A percentile compares a stretch with the other conserved stretches of the same genome.
Evolutionary conservation across 2,797 vertebrate genomes (phyloP).

Genomic region (Hybognathus amarus): DNA sequence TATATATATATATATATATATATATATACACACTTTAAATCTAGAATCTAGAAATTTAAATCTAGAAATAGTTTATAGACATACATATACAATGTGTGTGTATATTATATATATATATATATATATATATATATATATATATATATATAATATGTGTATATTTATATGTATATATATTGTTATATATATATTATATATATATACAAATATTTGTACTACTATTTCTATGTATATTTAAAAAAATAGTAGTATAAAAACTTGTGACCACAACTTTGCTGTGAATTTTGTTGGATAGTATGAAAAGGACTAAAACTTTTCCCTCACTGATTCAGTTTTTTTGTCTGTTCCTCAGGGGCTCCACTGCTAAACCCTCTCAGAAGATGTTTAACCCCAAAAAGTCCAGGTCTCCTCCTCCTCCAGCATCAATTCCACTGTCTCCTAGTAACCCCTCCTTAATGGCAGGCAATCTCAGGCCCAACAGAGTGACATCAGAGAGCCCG

Average conservation of each 20-base stretch:
- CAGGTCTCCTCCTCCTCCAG: slow-evolving; percentile 73
- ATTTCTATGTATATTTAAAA: too few relatives aligned
- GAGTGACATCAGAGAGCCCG: slow-evolving; percentile 71
- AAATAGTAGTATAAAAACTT: neutral
- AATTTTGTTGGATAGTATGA: neutral
- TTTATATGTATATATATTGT: too few relatives aligned
- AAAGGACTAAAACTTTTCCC: neutral
- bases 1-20: too few relatives aligned
- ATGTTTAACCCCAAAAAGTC: slow-evolving; percentile 78
- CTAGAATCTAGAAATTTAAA: too few relatives aligned
- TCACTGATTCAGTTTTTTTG: neutral
- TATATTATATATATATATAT: too few relatives aligned
- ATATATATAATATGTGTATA: too few relatives aligned
- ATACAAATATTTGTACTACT: too few relatives aligned
- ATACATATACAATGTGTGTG: too few relatives aligned
- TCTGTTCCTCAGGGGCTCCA: slow-evolving; percentile 60
- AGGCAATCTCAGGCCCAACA: slow-evolving; percentile 88
- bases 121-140: too few relatives aligned
- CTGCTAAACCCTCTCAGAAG: slow-evolving; percentile 66
- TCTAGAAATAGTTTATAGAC: too few relatives aligned
- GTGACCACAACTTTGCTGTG: neutral
- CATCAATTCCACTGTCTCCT: slow-evolving; percentile 65
- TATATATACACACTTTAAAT: too few relatives aligned
- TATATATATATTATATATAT: too few relatives aligned
- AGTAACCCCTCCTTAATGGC: slow-evolving; percentile 75